A percentile compares a stretch with the other conserved stretches of the same genome.
phyloP scores from a whole-genome alignment of 2,888 invertebrate genomes.

The Diarsia brunnea region DNA sequence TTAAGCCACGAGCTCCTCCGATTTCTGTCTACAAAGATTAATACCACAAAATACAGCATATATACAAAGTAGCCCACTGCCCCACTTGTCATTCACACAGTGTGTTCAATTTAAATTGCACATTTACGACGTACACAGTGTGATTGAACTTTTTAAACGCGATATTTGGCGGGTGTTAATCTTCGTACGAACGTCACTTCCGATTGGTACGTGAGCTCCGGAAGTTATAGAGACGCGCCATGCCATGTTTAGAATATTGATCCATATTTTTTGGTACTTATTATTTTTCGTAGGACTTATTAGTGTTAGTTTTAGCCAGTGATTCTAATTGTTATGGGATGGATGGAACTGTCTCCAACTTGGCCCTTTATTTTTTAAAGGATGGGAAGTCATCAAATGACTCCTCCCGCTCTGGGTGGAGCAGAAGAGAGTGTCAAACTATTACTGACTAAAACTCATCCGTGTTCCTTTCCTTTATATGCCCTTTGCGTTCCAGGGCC shows the following conservation, averaged over 20 bases:
- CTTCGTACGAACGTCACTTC: slow-evolving; percentile 72
- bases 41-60: slow-evolving; percentile 23
- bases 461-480: too few species aligned
- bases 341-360: not conserved
- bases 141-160: slow-evolving; percentile 71
- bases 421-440: too few species aligned
- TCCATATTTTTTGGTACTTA: slow-evolving; percentile 46
- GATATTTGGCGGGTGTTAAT: slow-evolving; percentile 72
- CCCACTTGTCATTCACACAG: slow-evolving; percentile 41
- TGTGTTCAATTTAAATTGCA: slow-evolving; percentile 59
- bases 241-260: slow-evolving; percentile 65
- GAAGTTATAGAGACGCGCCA: slow-evolving; percentile 67
- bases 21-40: slow-evolving; percentile 33
- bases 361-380: too few species aligned
- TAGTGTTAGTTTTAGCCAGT: not conserved
- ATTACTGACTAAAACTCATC: too few species aligned
- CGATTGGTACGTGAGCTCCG: slow-evolving; percentile 69
- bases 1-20: not conserved
- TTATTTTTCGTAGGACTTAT: slow-evolving; percentile 11
- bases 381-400: too few species aligned
- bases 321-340: not conserved
- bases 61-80: slow-evolving; percentile 47
- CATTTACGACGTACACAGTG: slow-evolving; percentile 58
- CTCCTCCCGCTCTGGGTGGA: too few species aligned
- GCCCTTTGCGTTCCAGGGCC: too few species aligned